Evolutionary conservation across 2,797 vertebrate species (phyloP).

Genomic region (Hemitrygon akajei): DNA sequence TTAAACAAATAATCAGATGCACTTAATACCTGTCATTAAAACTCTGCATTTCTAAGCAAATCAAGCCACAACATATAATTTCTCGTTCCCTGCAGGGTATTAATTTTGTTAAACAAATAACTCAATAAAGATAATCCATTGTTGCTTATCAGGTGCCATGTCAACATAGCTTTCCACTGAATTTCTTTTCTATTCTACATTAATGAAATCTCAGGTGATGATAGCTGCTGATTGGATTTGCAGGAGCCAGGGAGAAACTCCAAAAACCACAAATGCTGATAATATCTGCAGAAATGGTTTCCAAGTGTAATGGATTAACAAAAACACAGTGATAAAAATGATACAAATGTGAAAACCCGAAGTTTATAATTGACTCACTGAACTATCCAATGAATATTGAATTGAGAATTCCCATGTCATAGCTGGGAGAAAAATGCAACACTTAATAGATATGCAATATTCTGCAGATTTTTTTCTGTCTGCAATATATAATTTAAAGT

Average conservation of each 20-base stretch:
- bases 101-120: background rate
- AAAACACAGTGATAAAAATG: background rate
- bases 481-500: background rate
- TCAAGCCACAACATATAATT: background rate
- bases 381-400: background rate
- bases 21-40: background rate
- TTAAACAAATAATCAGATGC: background rate
- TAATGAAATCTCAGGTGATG: background rate
- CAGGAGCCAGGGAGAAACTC: background rate
- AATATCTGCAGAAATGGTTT: background rate
- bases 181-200: background rate
- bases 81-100: background rate
- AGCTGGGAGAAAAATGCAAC: background rate
- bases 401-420: background rate
- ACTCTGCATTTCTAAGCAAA: background rate
- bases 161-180: background rate
- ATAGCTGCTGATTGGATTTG: background rate
- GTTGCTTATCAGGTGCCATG: background rate
- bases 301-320: background rate
- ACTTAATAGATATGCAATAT: background rate
- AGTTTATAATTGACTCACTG: background rate
- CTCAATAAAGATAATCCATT: background rate
- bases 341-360: background rate
- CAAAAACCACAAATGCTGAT: background rate
- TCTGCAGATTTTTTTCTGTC: background rate